Evolutionary conservation across 2,113 vertebrate species (phyloP).

Genomic region (Nestor notabilis): DNA sequence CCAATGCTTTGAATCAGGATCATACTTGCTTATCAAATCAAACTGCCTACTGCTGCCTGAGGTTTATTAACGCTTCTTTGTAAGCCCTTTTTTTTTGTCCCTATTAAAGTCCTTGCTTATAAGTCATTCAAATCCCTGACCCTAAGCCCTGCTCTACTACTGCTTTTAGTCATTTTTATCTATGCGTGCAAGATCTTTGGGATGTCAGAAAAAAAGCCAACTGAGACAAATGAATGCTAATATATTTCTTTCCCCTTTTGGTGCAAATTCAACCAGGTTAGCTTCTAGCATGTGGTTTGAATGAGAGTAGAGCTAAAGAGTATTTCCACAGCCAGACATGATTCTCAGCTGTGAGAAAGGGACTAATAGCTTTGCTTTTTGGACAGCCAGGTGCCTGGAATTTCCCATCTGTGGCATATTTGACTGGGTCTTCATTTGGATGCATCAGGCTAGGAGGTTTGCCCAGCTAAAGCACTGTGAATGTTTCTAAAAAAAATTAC

Average conservation of each 20-base stretch:
- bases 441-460: background rate
- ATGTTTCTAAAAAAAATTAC: background rate
- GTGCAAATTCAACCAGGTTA: background rate
- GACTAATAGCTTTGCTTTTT: background rate
- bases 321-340: background rate
- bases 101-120: background rate
- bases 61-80: background rate
- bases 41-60: background rate
- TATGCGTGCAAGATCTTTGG: background rate
- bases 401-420: background rate
- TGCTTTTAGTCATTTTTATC: background rate
- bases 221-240: background rate
- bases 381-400: background rate
- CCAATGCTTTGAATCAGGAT: background rate
- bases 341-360: background rate
- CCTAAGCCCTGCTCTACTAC: background rate
- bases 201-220: background rate
- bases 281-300: background rate
- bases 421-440: background rate
- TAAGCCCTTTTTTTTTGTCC: background rate
- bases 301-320: background rate
- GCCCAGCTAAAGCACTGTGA: background rate
- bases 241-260: background rate
- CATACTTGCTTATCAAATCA: conserved; percentile 7
- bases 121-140: background rate